Conservation (phyloP, 2,797 vertebrate species). For the Pampus argenteus region DNA sequence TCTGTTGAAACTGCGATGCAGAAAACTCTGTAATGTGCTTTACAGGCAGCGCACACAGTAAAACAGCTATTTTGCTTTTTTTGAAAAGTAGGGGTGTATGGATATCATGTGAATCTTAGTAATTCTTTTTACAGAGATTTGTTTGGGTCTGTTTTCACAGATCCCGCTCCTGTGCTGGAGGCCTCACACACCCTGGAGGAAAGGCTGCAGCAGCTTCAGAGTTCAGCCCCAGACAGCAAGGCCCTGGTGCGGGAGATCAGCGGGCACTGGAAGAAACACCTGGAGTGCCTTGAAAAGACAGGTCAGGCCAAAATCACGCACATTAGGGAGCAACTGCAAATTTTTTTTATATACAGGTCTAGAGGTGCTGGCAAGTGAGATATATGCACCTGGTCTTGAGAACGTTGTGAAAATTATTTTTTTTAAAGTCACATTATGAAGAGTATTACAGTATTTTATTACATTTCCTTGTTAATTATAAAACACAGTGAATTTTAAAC, state of each 20-base stretch:
- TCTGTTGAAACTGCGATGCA: constrained; percentile 64
- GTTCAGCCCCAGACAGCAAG: constrained; percentile 82
- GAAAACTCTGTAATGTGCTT: constrained; percentile 71
- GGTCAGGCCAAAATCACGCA: constrained; percentile 79
- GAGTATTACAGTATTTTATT: background rate
- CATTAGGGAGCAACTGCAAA: background rate
- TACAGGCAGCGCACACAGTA: constrained; percentile 54
- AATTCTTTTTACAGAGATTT: constrained; percentile 51
- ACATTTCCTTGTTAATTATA: background rate
- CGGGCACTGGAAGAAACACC: constrained; percentile 88
- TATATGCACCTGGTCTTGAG: background rate
- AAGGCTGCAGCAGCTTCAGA: constrained; percentile 89
- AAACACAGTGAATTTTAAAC: background rate
- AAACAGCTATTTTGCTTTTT: constrained; percentile 73
- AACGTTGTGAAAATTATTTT: background rate
- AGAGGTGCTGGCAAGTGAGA: background rate
- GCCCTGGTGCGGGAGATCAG: constrained; percentile 86
- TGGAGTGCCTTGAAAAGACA: constrained; percentile 87
- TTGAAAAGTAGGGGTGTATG: constrained; percentile 52
- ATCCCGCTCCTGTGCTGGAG: constrained; percentile 92
- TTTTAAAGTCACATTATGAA: background rate
- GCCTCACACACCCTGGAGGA: constrained; percentile 90
- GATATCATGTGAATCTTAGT: constrained; percentile 45
- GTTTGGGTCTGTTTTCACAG: constrained; percentile 75
- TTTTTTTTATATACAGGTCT: background rate